Evolutionary conservation across 2,888 invertebrate genomes (phyloP).

Genomic region (Scelioninae gen. 1): DNA sequence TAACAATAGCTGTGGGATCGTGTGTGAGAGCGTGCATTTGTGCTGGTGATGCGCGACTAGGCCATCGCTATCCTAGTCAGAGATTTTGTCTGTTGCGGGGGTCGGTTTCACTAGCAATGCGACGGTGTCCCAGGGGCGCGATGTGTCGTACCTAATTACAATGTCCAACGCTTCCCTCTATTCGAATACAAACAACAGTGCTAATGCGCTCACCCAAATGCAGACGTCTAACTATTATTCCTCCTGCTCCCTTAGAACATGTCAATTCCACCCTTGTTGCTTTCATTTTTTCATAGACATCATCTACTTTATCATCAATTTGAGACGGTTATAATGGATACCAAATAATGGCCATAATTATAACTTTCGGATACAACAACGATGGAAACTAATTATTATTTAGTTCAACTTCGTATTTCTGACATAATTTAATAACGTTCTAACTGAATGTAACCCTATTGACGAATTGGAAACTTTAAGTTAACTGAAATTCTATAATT

Average conservation of each 20-base stretch:
- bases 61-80: constrained; percentile 69
- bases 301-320: constrained; percentile 24
- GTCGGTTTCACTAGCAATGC: constrained; percentile 65
- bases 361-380: too few species aligned
- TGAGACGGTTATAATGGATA: not conserved
- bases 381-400: too few species aligned
- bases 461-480: too few species aligned
- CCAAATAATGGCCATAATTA: too few species aligned
- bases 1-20: constrained; percentile 71
- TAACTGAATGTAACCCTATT: too few species aligned
- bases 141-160: constrained; percentile 84
- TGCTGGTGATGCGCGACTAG: constrained; percentile 63
- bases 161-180: constrained; percentile 81
- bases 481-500: too few species aligned
- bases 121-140: constrained; percentile 80
- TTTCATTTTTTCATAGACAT: constrained; percentile 37
- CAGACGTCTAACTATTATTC: constrained; percentile 69
- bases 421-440: too few species aligned
- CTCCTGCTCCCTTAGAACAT: constrained; percentile 47
- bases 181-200: constrained; percentile 81
- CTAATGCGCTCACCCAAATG: constrained; percentile 77
- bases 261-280: constrained; percentile 40
- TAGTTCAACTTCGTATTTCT: too few species aligned
- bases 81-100: constrained; percentile 64
- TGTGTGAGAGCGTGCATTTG: constrained; percentile 28